phyloP scores from a whole-genome alignment of 2,888 invertebrate genomes.

The Ophonus ardosiacus region DNA sequence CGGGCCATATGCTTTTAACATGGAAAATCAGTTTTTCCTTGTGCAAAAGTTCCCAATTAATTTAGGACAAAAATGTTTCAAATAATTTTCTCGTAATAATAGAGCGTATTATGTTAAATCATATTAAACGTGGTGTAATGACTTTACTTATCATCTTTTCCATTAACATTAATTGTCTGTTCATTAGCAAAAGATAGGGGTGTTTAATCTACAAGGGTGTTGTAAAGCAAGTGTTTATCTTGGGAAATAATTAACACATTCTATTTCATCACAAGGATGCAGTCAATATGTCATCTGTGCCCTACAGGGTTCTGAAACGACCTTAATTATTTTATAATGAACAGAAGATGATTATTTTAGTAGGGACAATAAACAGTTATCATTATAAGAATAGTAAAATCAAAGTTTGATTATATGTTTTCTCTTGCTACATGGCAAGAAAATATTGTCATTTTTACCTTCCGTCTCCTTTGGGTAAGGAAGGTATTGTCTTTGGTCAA shows the following conservation, averaged over 20 bases:
- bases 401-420: too few species aligned
- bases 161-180: constrained; percentile 11
- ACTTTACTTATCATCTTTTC: constrained; percentile 38
- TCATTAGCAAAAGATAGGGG: constrained; percentile 12
- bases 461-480: too few species aligned
- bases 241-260: constrained; percentile 27
- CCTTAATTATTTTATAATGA: not conserved
- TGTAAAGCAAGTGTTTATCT: constrained; percentile 27
- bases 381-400: too few species aligned
- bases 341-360: too few species aligned
- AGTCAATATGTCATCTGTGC: constrained; percentile 3
- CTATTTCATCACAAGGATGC: not conserved
- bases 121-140: not conserved
- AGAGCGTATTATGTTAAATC: constrained; percentile 4
- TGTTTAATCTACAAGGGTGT: not conserved
- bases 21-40: too few species aligned
- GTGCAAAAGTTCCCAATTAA: too few species aligned
- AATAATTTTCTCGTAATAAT: not conserved
- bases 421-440: too few species aligned
- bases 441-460: too few species aligned
- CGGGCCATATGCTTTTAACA: too few species aligned
- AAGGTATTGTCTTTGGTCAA: too few species aligned
- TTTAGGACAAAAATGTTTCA: too few species aligned
- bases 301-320: not conserved
- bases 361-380: too few species aligned